Conservation (phyloP, 2,797 vertebrate genomes). For the Micropoecilia bifurca region DNA sequence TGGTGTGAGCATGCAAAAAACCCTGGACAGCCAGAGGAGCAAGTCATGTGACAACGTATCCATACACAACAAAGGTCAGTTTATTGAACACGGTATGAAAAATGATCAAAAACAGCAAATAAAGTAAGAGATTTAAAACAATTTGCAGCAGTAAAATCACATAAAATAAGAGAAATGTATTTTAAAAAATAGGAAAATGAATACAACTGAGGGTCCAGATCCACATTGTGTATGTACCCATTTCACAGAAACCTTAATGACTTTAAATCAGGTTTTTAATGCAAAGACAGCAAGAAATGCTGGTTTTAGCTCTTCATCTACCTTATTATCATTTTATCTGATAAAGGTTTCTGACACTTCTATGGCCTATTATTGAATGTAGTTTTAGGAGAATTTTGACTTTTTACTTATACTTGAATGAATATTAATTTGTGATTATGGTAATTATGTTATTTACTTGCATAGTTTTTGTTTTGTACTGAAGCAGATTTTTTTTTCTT, state of each 20-base stretch:
- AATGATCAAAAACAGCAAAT: background rate
- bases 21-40: background rate
- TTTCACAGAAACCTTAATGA: background rate
- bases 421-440: background rate
- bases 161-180: background rate
- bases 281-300: background rate
- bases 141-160: background rate
- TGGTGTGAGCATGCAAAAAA: background rate
- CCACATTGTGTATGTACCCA: background rate
- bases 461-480: background rate
- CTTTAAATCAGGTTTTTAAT: background rate
- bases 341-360: background rate
- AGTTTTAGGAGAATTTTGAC: too few relatives aligned
- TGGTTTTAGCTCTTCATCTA: background rate
- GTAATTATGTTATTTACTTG: background rate
- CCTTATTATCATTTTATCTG: background rate
- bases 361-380: background rate
- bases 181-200: background rate
- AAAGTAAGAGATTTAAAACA: background rate
- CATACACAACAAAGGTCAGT: background rate
- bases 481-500: background rate
- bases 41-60: too few relatives aligned
- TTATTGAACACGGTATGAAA: background rate
- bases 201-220: background rate
- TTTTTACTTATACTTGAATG: too few relatives aligned